A percentile compares a stretch with the other conserved stretches of the same genome.
These are phyloP conservation scores for Listronotus oregonensis DNA, from an alignment of 1,140 invertebrate genomes.

Conservation along the genomic window DNA sequence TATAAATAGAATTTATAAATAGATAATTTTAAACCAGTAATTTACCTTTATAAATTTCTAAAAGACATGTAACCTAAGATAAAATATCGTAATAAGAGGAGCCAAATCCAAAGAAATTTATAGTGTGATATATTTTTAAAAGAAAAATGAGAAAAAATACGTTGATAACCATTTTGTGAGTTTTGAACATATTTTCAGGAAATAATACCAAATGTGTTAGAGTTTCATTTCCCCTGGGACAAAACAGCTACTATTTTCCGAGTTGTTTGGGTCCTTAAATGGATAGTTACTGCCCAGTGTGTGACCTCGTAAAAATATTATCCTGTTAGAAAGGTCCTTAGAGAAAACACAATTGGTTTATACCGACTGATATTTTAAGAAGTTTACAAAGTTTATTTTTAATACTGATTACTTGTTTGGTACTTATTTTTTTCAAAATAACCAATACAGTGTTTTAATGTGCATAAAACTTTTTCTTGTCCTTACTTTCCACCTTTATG, in stretches of 20 bases:
- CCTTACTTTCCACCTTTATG: too few relatives aligned
- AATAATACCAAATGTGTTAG: slow-evolving; percentile 50
- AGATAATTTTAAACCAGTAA: too few relatives aligned
- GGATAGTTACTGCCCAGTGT: slow-evolving; percentile 49
- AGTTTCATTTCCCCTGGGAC: slow-evolving; percentile 49
- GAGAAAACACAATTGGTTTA: slow-evolving; percentile 15
- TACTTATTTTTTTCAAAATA: too few relatives aligned
- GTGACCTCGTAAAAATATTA: slow-evolving; percentile 51
- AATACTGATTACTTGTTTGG: too few relatives aligned
- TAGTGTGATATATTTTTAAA: slow-evolving; percentile 17
- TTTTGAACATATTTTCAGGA: slow-evolving; percentile 47
- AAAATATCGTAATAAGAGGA: slow-evolving; percentile 5
- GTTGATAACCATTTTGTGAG: slow-evolving; percentile 42
- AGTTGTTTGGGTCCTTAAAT: slow-evolving; percentile 48
- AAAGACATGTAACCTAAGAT: slow-evolving; percentile 10
- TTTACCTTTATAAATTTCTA: too few relatives aligned
- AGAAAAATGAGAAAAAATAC: slow-evolving; percentile 33
- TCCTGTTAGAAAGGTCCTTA: slow-evolving; percentile 44
- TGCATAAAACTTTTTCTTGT: too few relatives aligned
- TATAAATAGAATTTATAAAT: too few relatives aligned
- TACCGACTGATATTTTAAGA: not conserved
- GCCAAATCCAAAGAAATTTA: slow-evolving; percentile 7
- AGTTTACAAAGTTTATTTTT: not conserved
- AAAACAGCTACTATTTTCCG: slow-evolving; percentile 47
- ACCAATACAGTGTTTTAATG: too few relatives aligned